Percentiles rank a stretch among this genome's conserved stretches.
phyloP scores from a whole-genome alignment of 1,140 invertebrate genomes.

The Parapsyche elsis region DNA sequence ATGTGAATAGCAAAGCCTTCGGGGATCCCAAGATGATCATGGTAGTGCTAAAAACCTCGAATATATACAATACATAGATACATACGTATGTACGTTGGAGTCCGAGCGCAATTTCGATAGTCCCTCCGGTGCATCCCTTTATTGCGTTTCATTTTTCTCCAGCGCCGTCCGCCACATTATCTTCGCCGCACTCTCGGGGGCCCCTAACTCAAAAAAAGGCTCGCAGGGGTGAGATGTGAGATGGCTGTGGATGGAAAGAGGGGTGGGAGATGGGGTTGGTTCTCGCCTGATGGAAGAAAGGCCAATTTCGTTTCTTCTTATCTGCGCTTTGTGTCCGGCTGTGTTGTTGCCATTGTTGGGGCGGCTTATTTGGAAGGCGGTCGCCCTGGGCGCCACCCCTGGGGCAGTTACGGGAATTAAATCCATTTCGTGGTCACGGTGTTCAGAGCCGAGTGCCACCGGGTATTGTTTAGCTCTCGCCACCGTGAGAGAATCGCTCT shows the following conservation, averaged over 20 bases:
- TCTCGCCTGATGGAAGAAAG: neutral
- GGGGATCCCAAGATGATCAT: no score
- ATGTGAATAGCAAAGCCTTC: no score
- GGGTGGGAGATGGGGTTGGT: neutral
- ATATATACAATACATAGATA: no score
- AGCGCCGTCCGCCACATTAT: neutral
- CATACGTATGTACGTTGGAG: no score
- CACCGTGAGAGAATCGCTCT: neutral
- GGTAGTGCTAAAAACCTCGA: neutral
- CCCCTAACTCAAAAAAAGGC: conserved; percentile 38
- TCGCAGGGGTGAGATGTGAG: neutral
- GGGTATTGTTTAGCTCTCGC: conserved; percentile 23
- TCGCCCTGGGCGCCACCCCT: conserved; percentile 17
- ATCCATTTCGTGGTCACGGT: conserved; percentile 40
- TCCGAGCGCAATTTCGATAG: neutral
- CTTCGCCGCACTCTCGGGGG: conserved; percentile 31
- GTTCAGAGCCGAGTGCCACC: conserved; percentile 13
- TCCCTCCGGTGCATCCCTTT: conserved; percentile 31
- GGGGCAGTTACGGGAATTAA: conserved; percentile 45
- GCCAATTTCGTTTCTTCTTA: conserved; percentile 43
- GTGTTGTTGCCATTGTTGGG: conserved; percentile 34
- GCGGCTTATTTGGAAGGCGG: conserved; percentile 22
- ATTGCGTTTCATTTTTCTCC: conserved; percentile 44
- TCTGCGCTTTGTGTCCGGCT: conserved; percentile 21
- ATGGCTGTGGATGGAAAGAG: neutral